These are phyloP conservation scores for Heliconius congener DNA, from an alignment of 1,140 invertebrate species.

Conservation along the genomic window DNA sequence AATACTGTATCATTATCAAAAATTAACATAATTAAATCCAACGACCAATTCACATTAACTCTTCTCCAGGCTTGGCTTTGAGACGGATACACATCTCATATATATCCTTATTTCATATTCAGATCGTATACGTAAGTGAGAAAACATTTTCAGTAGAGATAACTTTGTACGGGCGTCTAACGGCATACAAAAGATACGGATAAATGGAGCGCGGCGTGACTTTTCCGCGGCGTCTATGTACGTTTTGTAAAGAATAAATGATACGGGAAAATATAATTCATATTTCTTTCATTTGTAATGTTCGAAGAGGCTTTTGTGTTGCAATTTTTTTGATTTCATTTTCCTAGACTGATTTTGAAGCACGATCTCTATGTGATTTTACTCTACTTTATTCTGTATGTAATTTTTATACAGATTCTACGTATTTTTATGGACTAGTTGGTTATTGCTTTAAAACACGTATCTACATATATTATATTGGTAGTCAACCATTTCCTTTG, in stretches of 20 bases:
- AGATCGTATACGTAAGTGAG: slow-evolving; percentile 18
- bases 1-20: background rate
- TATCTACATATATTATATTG: too few species aligned
- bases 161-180: slow-evolving; percentile 23
- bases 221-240: slow-evolving; percentile 14
- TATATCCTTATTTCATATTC: slow-evolving; percentile 28
- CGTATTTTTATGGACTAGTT: background rate
- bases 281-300: slow-evolving; percentile 22
- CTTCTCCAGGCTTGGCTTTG: background rate
- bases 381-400: too few species aligned
- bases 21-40: slow-evolving; percentile 2
- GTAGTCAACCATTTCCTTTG: too few species aligned
- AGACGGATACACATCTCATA: background rate
- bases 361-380: background rate
- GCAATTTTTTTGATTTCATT: background rate
- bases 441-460: too few species aligned
- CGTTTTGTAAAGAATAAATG: slow-evolving; percentile 28
- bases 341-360: background rate
- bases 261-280: slow-evolving; percentile 27
- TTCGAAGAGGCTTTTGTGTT: background rate
- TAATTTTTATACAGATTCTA: too few species aligned
- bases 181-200: slow-evolving; percentile 24
- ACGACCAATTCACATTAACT: slow-evolving; percentile 8
- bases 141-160: slow-evolving; percentile 31
- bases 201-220: slow-evolving; percentile 33